Evolutionary conservation across 2,113 vertebrate genomes (phyloP).

Genomic region (Paratilapia polleni): DNA sequence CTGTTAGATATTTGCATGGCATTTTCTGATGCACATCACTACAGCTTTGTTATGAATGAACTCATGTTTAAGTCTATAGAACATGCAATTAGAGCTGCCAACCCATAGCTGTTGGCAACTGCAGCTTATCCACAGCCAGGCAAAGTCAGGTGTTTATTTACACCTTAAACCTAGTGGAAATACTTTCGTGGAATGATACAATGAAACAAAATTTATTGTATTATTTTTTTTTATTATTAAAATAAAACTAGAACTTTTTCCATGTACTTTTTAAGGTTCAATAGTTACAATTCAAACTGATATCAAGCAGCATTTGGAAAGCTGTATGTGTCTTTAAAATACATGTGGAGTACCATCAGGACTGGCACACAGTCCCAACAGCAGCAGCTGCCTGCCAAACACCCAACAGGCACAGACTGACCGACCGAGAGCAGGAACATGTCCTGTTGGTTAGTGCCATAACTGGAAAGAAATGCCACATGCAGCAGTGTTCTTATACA

Average conservation of each 20-base stretch:
- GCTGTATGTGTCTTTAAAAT: not conserved
- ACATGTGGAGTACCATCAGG: not conserved
- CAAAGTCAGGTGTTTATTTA: not conserved
- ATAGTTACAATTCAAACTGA: fast-evolving
- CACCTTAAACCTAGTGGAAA: not conserved
- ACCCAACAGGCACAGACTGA: not conserved
- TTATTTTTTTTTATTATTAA: not conserved
- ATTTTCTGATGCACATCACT: no score
- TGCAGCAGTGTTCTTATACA: no score
- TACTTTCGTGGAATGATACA: not conserved
- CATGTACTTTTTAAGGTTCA: not conserved
- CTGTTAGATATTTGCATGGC: no score
- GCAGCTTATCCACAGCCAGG: fast-evolving
- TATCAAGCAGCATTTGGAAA: not conserved
- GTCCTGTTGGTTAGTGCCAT: not conserved
- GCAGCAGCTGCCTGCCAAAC: fast-evolving
- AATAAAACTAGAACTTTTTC: not conserved
- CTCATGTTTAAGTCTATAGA: no score
- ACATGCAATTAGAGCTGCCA: no score
- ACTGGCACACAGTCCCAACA: not conserved
- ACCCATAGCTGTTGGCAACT: not conserved
- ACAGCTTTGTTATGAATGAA: no score
- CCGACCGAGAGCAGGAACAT: not conserved
- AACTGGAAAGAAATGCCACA: not conserved
- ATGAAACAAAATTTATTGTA: not conserved